These are phyloP conservation scores for Cephus cinctus DNA, from an alignment of 1,140 invertebrate species.

Conservation along the genomic window DNA sequence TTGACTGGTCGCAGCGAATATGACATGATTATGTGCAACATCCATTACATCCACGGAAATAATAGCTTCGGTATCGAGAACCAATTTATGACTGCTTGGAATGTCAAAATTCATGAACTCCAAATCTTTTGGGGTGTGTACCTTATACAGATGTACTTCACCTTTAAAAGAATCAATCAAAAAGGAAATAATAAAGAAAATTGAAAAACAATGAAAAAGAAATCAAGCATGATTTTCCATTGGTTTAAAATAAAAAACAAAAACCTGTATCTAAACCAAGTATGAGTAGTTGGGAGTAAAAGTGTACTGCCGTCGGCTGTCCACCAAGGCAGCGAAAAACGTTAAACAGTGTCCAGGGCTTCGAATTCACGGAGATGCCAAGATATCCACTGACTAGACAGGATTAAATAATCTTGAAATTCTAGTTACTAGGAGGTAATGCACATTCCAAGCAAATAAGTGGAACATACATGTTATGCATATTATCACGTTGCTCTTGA, in stretches of 20 bases:
- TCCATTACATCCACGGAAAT: conserved; percentile 26
- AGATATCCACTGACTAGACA: conserved; percentile 23
- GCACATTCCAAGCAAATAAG: neutral
- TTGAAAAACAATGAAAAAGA: neutral
- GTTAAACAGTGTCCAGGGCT: conserved; percentile 26
- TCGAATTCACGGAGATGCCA: conserved; percentile 20
- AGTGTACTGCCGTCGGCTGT: conserved; percentile 19
- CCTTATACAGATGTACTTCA: conserved; percentile 20
- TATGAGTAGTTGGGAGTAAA: conserved; percentile 20
- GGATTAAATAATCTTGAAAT: conserved; percentile 3
- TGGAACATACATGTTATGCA: conserved; percentile 22
- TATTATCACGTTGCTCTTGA: conserved; percentile 20
- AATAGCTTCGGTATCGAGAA: conserved; percentile 19
- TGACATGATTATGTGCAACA: neutral
- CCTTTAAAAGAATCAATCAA: conserved; percentile 16
- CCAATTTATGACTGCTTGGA: conserved; percentile 14
- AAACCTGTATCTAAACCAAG: conserved; percentile 28
- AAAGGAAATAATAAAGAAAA: neutral
- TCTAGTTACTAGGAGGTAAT: neutral
- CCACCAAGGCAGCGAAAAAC: conserved; percentile 18
- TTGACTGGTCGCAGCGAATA: neutral
- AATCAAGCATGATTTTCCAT: neutral
- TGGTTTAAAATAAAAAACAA: neutral
- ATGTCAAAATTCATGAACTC: conserved; percentile 17
- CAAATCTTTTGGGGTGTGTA: conserved; percentile 15